A percentile compares a stretch with the other conserved stretches of the same genome.
phyloP scores from a whole-genome alignment of 2,113 vertebrate species.

The Brachypodius melanocephalos region DNA sequence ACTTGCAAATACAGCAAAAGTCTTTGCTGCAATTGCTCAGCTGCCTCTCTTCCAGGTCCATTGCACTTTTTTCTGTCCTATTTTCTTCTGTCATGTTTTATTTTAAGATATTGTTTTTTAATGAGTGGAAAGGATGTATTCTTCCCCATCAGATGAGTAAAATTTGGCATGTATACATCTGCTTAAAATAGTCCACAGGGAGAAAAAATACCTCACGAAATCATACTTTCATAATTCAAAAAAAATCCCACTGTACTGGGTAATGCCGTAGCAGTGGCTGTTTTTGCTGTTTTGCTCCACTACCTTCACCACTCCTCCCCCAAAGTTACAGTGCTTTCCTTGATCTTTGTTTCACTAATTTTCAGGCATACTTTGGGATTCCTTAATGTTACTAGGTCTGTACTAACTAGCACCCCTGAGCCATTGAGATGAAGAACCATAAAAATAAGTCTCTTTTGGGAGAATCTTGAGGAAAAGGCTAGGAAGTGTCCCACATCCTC shows the following conservation, averaged over 20 bases:
- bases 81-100: background rate
- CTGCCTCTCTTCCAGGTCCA: background rate
- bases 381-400: background rate
- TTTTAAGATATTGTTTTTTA: background rate
- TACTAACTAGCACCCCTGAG: background rate
- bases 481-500: background rate
- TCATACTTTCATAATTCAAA: background rate
- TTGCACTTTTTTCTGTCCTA: background rate
- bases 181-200: background rate
- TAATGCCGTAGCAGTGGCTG: background rate
- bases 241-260: rapidly evolving
- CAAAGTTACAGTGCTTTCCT: background rate
- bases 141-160: background rate
- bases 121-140: background rate
- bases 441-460: background rate
- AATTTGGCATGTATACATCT: background rate
- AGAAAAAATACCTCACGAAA: background rate
- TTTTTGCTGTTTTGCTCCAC: background rate
- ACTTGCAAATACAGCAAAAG: background rate
- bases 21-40: background rate
- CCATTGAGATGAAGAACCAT: background rate
- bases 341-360: background rate
- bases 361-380: background rate
- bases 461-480: background rate
- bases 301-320: background rate